Base-by-base conservation (phyloP, 2,888 invertebrate genomes). In the Epistrophe grossulariae region DNA sequence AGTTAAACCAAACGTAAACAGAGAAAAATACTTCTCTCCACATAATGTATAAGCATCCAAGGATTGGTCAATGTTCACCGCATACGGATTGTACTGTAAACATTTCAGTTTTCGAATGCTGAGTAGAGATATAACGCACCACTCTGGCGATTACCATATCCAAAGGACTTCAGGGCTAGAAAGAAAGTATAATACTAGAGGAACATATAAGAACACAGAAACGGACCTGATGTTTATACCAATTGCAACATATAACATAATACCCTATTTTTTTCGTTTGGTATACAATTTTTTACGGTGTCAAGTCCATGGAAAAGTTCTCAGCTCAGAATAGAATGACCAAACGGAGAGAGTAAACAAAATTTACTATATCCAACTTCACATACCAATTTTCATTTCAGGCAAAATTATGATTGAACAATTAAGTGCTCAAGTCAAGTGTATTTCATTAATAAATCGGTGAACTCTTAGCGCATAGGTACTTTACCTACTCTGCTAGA, bases 1-100 rank as follows among this genome's bases (percentile, higher is more conserved):
- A 43, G 19, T 57, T 62, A 45, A 82, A 64, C 85, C 73, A 81
- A 85, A 85, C 74, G 85, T 78, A 82, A 82, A 85, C 78, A 85
- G 57, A 82, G 85, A 64, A 82, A 68, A 85, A 78, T 74, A 71
- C 81, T 70, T 68, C 43, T 35, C 52, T 62, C 55, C 76, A 55
- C 64, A 71, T 62, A 24, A 24, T 24, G 24, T 24, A 24, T 24
- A 62, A 72, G 77, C 80, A 80, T 73, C 48, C 66, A 64, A 57
- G 72, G 73, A 45, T 70, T 79, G 85, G 82, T 85, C 82, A 79
- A 66, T 82, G 70, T 66, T 82, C 74, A 85, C 82, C 85, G 78
- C 85, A 85, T 85, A 70, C 81, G 81, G 73, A 78, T 71, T 28
- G 64, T 64, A 57, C 78, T 78, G 82, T 82, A 82, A 82, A 85